These are phyloP conservation scores for Rhabdophis nuchalis DNA, from an alignment of 2,797 vertebrate genomes.

Conservation along the genomic window DNA sequence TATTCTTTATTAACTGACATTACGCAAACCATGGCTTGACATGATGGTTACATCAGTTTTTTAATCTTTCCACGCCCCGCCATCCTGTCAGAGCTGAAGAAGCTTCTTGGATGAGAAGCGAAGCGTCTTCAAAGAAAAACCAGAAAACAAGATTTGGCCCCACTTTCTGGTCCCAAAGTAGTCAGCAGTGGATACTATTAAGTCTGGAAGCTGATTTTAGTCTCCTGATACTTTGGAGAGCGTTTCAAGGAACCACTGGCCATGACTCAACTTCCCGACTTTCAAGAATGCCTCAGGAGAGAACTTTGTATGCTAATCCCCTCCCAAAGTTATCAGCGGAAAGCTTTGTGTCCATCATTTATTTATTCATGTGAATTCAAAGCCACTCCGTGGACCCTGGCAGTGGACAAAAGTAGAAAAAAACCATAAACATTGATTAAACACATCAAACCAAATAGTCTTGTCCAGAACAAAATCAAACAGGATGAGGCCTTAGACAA, in stretches of 20 bases:
- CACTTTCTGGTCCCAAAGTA: background rate
- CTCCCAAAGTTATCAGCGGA: background rate
- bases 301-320: background rate
- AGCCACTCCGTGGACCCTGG: background rate
- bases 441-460: background rate
- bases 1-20: background rate
- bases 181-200: background rate
- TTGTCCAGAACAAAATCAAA: background rate
- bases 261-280: background rate
- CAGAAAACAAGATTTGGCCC: background rate
- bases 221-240: background rate
- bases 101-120: too few relatives aligned
- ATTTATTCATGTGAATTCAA: background rate
- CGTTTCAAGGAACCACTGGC: background rate
- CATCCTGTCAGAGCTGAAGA: too few relatives aligned
- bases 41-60: background rate
- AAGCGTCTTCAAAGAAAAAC: too few relatives aligned
- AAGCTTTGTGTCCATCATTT: background rate
- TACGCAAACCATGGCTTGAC: background rate
- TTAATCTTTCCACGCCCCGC: too few relatives aligned
- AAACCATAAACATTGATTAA: background rate
- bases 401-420: background rate
- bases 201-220: background rate
- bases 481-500: background rate
- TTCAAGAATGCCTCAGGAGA: background rate